Base-by-base conservation (phyloP, 2,888 invertebrate species). In the Crocallis elinguaria region DNA sequence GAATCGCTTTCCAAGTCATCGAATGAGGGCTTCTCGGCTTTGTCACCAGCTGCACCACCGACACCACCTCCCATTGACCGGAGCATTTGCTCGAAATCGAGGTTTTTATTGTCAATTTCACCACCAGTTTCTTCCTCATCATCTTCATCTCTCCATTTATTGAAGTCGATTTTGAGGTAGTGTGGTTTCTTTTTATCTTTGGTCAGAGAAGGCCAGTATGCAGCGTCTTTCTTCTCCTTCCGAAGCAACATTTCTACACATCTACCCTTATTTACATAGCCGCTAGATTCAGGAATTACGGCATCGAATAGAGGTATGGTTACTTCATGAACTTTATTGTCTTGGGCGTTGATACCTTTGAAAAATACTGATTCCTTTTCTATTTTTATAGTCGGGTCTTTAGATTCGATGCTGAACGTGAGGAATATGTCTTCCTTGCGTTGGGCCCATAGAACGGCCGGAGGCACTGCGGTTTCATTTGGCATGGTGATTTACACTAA, bases 131-230 rank as follows among this genome's bases (percentile, higher is more conserved):
- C 93, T 66, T 97, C 98, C 46, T 96, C 97, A 58, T 98, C 98
- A 75, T 97, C 97, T 87, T 99, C 99, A 90, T 99, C 99, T 88
- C 95, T 95, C 99, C 98, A 99, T 91, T 98, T 98, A 82, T 97
- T 97, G 84, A 99, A 99, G 82, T 99, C 99, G 71, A 98, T 96
- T 92, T 98, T 99, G 70, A 99, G 93, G 95, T 98, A 99, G 83
- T 98, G 98, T 70, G 95, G 95, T 91, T 98, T 98, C 84, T 95
- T 95, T 75, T 95, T 96, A 71, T 96, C 96, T 81, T 96, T 96
- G 50, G 97, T 96, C 68, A 98, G 91, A 64, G 95, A 93, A 45
- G 97, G 95, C 98, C 98, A 99, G 83, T 94, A 98, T 0, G 96
- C 93, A 56, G 95, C 96, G 39, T 84, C 93, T 87, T 88, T 94